Conservation (phyloP, 2,113 vertebrate genomes). For the Xenopus borealis region DNA sequence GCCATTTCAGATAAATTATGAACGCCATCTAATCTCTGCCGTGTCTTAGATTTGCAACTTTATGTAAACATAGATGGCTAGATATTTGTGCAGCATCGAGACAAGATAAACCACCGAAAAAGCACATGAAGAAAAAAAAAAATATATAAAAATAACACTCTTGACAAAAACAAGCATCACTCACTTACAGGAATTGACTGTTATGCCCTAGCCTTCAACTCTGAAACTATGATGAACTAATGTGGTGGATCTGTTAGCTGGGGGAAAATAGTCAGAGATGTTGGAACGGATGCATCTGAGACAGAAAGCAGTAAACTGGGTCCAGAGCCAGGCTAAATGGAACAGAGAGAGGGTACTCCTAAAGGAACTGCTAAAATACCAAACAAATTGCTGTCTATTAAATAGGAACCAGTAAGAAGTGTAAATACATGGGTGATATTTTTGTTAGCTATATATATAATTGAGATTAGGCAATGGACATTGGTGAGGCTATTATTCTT, state of each 20-base stretch:
- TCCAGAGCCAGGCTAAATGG: slow-evolving; percentile 53
- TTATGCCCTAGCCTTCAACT: slow-evolving; percentile 74
- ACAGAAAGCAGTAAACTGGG: slow-evolving; percentile 63
- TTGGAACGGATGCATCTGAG: slow-evolving; percentile 68
- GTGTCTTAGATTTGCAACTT: not conserved
- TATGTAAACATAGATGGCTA: not conserved
- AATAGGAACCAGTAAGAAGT: no score
- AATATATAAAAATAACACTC: slow-evolving; percentile 31
- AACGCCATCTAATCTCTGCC: slow-evolving; percentile 22
- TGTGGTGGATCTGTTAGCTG: slow-evolving; percentile 64
- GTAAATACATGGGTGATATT: no score
- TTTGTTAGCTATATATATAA: no score
- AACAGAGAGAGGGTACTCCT: not conserved
- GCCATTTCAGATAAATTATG: no score
- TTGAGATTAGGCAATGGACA: no score
- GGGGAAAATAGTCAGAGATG: slow-evolving; percentile 64
- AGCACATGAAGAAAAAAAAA: slow-evolving; percentile 20
- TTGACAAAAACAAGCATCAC: slow-evolving; percentile 51
- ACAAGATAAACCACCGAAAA: slow-evolving; percentile 9
- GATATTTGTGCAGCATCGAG: not conserved
- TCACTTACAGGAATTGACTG: slow-evolving; percentile 48
- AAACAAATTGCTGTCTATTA: no score
- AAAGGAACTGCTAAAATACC: not conserved
- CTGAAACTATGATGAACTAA: slow-evolving; percentile 58
- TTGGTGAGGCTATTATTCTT: no score